These are phyloP conservation scores for Rhinopomastus cyanomelas DNA, from an alignment of 2,113 vertebrate genomes.

Conservation along the genomic window DNA sequence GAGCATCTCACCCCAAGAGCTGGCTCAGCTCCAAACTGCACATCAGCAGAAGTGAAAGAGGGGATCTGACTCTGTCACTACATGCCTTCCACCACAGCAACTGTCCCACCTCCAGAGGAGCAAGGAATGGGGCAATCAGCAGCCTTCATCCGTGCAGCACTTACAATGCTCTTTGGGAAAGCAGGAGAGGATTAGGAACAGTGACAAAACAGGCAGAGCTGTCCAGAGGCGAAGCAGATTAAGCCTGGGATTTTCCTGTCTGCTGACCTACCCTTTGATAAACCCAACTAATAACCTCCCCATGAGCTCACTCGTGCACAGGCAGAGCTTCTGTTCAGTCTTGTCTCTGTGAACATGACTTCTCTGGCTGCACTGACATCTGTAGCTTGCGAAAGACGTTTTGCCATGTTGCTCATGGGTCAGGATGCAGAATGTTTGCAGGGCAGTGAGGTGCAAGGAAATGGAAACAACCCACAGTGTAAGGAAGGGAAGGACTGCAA, in stretches of 20 bases:
- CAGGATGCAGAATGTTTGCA: background rate
- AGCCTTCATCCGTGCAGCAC: background rate
- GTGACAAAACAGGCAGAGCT: background rate
- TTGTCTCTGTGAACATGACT: background rate
- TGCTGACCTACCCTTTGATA: slow-evolving; percentile 40
- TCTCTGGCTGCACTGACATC: background rate
- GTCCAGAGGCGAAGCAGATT: slow-evolving; percentile 7
- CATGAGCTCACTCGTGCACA: background rate
- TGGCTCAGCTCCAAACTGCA: background rate
- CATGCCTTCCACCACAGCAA: background rate
- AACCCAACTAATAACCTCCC: background rate
- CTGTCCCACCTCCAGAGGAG: background rate
- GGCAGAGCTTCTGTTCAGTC: background rate
- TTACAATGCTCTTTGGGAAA: background rate
- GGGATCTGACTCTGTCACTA: slow-evolving; percentile 21
- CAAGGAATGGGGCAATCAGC: background rate
- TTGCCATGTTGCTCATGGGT: background rate
- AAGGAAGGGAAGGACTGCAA: background rate
- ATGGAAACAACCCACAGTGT: background rate
- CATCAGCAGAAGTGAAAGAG: slow-evolving; percentile 22
- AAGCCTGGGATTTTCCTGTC: slow-evolving; percentile 40
- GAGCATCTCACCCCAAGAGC: slow-evolving; percentile 17
- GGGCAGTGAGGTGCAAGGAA: background rate
- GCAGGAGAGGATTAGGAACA: background rate
- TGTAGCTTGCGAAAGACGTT: background rate